Evolutionary conservation across 1,140 invertebrate species (phyloP).

Genomic region (Drosophila suzukii): DNA sequence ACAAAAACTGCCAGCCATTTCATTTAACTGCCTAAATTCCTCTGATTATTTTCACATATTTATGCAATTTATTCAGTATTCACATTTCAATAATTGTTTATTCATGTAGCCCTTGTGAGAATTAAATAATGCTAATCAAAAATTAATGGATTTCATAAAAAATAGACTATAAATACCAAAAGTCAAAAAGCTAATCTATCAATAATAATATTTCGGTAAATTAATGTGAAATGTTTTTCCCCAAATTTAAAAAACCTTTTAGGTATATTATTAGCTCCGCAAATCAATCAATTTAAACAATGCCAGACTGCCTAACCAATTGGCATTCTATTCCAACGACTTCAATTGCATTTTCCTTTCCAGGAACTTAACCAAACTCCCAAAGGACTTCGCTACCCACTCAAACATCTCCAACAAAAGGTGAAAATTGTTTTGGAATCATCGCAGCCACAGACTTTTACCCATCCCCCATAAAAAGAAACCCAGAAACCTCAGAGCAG

Average conservation of each 20-base stretch:
- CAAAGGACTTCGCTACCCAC: background rate
- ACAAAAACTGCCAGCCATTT: slow-evolving; percentile 13
- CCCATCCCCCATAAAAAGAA: background rate
- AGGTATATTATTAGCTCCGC: slow-evolving; percentile 3
- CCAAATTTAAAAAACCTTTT: slow-evolving; percentile 8
- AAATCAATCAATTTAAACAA: slow-evolving; percentile 29
- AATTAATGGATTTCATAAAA: background rate
- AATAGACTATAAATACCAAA: background rate
- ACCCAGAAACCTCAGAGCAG: slow-evolving; percentile 17
- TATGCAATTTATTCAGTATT: background rate
- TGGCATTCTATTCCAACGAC: background rate
- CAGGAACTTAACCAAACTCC: slow-evolving; percentile 17
- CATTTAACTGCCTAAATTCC: slow-evolving; percentile 8
- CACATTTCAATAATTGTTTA: background rate
- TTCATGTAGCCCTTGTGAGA: background rate
- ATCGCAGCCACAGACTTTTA: slow-evolving; percentile 29
- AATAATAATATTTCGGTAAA: background rate
- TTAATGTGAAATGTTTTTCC: background rate
- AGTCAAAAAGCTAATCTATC: background rate
- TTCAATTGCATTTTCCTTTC: slow-evolving; percentile 32
- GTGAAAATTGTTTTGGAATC: slow-evolving; percentile 57
- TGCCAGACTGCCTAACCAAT: slow-evolving; percentile 9
- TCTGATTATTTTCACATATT: slow-evolving; percentile 5
- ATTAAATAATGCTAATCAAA: background rate
- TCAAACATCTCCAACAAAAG: slow-evolving; percentile 30